These are phyloP conservation scores for Orchesellides sinensis DNA, from an alignment of 2,888 invertebrate species.

Conservation along the genomic window DNA sequence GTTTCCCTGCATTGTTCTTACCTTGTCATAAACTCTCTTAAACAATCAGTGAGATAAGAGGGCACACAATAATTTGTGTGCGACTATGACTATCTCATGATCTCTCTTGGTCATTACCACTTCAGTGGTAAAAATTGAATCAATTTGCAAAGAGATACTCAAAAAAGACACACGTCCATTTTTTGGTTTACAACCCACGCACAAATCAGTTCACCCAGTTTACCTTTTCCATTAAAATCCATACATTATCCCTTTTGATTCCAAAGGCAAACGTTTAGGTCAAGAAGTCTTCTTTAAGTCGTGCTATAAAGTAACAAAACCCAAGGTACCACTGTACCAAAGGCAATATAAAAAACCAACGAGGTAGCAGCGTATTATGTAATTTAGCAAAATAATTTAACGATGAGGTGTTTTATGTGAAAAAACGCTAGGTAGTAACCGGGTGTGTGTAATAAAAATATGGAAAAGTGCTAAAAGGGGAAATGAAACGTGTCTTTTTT, in stretches of 20 bases:
- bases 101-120: too few species aligned
- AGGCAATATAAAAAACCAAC: too few species aligned
- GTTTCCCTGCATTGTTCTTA: background rate
- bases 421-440: constrained; percentile 5
- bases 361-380: background rate
- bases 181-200: constrained; percentile 40
- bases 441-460: too few species aligned
- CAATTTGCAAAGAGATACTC: background rate
- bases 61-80: background rate
- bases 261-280: too few species aligned
- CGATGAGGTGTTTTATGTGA: background rate
- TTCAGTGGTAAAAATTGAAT: background rate
- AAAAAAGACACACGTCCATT: too few species aligned
- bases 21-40: too few species aligned
- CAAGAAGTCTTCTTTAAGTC: too few species aligned
- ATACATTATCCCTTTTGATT: too few species aligned
- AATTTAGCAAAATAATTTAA: background rate
- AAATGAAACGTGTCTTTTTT: too few species aligned
- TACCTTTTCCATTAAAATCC: constrained; percentile 45
- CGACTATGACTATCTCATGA: background rate
- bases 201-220: constrained; percentile 46
- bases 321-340: too few species aligned
- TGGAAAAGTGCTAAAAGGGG: constrained; percentile 18
- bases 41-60: too few species aligned
- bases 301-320: too few species aligned